Conservation (phyloP, 2,797 vertebrate species). For the Malurus splendens region DNA sequence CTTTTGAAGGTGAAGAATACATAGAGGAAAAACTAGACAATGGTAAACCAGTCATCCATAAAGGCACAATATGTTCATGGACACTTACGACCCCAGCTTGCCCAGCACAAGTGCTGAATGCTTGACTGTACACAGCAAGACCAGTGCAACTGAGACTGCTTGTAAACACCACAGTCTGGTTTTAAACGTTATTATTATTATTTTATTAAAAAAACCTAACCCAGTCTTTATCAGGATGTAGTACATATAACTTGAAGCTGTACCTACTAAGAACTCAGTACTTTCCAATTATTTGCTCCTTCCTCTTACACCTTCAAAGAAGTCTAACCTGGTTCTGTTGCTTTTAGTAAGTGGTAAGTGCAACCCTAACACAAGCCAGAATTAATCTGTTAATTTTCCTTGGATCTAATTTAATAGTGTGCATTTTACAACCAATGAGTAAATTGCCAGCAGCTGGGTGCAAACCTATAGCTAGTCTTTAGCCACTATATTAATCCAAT, state of each 20-base stretch:
- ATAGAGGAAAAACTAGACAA: not conserved
- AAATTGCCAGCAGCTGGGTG: not conserved
- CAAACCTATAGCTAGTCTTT: not conserved
- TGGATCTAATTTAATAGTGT: not conserved
- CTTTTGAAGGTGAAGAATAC: slow-evolving; percentile 17
- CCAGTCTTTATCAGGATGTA: not conserved
- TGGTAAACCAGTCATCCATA: not conserved
- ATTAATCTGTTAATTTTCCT: not conserved
- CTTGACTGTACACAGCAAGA: not conserved
- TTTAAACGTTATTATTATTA: not conserved
- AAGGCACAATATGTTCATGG: not conserved
- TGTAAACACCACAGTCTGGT: not conserved
- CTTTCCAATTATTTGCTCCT: not conserved
- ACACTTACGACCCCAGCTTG: not conserved
- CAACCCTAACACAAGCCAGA: not conserved
- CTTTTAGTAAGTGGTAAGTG: not conserved
- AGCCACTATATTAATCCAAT: not conserved
- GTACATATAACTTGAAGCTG: not conserved
- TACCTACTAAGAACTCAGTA: not conserved
- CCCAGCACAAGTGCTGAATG: not conserved
- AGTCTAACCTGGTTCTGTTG: slow-evolving; percentile 13
- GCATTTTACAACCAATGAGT: not conserved
- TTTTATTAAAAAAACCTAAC: not conserved
- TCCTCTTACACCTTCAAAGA: not conserved
- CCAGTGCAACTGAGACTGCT: not conserved